Conservation (phyloP, 2,797 vertebrate species). For the Mormyrops boulengeri region DNA sequence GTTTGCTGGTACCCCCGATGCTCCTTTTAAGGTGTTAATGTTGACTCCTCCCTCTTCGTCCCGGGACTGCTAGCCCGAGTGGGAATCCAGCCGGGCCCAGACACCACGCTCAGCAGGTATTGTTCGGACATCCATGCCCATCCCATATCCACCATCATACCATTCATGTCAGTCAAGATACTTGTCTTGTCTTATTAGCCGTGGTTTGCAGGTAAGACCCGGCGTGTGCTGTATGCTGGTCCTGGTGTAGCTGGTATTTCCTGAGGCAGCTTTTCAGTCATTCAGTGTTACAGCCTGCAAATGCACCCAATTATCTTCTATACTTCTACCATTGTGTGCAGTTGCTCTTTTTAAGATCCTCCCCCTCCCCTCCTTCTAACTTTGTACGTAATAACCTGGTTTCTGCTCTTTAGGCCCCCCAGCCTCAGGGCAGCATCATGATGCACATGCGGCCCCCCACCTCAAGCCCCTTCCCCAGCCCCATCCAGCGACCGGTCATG, state of each 20-base stretch:
- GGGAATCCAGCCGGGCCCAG: constrained; percentile 81
- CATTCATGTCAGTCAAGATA: background rate
- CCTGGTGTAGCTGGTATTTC: background rate
- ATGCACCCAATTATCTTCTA: background rate
- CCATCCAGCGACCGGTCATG: constrained; percentile 73
- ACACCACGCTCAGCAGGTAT: constrained; percentile 92
- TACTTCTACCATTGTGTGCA: background rate
- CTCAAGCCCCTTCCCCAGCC: constrained; percentile 67
- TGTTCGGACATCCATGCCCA: background rate
- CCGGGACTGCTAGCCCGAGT: constrained; percentile 91
- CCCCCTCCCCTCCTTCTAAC: too few relatives aligned
- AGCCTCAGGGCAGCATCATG: constrained; percentile 67
- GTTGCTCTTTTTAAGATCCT: background rate
- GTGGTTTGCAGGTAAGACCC: background rate
- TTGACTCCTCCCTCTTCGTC: constrained; percentile 55
- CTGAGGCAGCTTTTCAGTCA: background rate
- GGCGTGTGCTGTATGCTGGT: background rate
- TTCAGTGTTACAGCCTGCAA: background rate
- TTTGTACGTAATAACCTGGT: background rate
- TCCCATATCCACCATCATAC: background rate
- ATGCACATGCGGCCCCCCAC: constrained; percentile 74
- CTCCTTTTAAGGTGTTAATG: background rate
- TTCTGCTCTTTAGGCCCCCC: constrained; percentile 46
- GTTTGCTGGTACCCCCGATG: background rate
- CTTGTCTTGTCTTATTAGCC: background rate